These are phyloP conservation scores for Aplocera efformata DNA, from an alignment of 2,888 invertebrate species.

Conservation along the genomic window DNA sequence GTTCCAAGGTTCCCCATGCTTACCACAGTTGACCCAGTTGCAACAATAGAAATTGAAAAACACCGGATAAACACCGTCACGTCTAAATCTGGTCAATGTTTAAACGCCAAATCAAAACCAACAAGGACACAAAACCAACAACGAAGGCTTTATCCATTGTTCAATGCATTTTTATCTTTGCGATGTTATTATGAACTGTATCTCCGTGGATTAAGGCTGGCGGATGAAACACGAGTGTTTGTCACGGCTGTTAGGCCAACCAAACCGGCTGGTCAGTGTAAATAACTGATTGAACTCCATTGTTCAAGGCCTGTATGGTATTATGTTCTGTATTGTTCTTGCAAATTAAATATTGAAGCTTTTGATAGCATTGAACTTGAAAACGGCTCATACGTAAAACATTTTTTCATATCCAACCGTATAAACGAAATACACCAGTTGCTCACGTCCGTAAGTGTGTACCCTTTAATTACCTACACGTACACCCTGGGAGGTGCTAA, in stretches of 20 bases:
- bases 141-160: constrained; percentile 23
- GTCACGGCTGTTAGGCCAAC: constrained; percentile 26
- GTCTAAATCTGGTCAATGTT: constrained; percentile 17
- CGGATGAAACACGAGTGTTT: constrained; percentile 19
- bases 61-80: constrained; percentile 14
- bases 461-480: too few relatives aligned
- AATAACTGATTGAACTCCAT: constrained; percentile 10
- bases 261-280: constrained; percentile 22
- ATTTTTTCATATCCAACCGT: too few relatives aligned
- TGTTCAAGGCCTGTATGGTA: constrained; percentile 2
- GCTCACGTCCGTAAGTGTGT: too few relatives aligned
- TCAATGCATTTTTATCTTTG: not conserved
- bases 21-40: constrained; percentile 11
- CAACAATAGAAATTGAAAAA: constrained; percentile 14
- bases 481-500: too few relatives aligned
- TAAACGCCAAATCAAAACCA: constrained; percentile 15
- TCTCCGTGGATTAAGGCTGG: constrained; percentile 9
- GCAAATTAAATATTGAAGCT: not conserved
- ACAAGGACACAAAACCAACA: constrained; percentile 29
- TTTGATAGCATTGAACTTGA: not conserved
- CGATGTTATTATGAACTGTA: constrained; percentile 13
- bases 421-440: too few relatives aligned
- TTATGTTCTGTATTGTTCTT: constrained; percentile 6
- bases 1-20: constrained; percentile 5
- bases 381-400: too few relatives aligned